These are phyloP conservation scores for Oceanodroma leucorhoa DNA, from an alignment of 2,797 vertebrate species.

Conservation along the genomic window DNA sequence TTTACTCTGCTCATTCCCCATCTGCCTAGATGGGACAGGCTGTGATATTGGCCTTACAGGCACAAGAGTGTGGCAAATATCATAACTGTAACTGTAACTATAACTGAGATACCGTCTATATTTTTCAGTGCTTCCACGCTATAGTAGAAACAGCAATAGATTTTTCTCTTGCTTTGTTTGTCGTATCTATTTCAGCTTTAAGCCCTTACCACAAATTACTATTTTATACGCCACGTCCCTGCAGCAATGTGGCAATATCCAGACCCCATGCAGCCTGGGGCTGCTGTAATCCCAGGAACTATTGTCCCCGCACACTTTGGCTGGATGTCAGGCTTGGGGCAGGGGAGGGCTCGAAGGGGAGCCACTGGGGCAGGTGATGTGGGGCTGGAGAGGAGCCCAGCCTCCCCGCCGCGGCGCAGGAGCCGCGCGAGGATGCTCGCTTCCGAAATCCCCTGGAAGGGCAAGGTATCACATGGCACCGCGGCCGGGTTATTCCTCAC, in stretches of 20 bases:
- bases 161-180: not conserved
- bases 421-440: not conserved
- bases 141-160: not conserved
- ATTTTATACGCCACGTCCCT: not conserved
- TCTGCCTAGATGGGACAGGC: not conserved
- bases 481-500: not conserved
- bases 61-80: not conserved
- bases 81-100: not conserved
- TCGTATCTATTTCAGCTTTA: not conserved
- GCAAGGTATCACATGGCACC: not conserved
- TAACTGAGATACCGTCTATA: not conserved
- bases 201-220: slow-evolving; percentile 11
- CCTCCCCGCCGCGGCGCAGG: fast-evolving
- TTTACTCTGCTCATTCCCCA: not conserved
- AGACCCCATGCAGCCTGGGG: not conserved
- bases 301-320: not conserved
- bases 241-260: not conserved
- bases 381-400: not conserved
- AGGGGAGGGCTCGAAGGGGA: not conserved
- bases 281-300: not conserved
- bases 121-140: not conserved
- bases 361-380: not conserved
- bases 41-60: not conserved
- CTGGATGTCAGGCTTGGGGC: not conserved
- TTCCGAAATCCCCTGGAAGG: not conserved